Percentiles rank a stretch among this genome's conserved stretches.
These are phyloP conservation scores for Lypha dubia DNA, from an alignment of 2,888 invertebrate genomes.

Conservation along the genomic window DNA sequence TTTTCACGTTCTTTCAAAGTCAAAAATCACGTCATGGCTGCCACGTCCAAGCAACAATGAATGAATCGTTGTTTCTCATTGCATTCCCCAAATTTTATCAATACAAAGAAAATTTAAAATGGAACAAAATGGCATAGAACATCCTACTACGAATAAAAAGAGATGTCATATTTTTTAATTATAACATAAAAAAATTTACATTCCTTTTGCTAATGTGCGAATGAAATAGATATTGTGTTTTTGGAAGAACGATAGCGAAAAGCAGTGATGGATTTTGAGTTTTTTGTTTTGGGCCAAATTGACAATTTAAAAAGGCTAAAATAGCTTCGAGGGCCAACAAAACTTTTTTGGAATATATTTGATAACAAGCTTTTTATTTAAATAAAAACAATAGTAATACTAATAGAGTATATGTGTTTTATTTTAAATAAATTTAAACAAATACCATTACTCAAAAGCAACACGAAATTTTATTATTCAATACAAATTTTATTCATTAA, in stretches of 20 bases:
- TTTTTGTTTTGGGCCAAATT: too few species aligned
- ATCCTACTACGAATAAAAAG: constrained; percentile 27
- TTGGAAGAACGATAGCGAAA: neutral
- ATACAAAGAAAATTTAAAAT: constrained; percentile 62
- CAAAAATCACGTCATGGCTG: constrained; percentile 83
- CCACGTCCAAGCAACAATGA: constrained; percentile 84
- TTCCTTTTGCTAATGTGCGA: neutral
- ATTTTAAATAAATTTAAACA: too few species aligned
- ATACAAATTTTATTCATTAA: too few species aligned
- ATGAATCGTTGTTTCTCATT: constrained; percentile 81
- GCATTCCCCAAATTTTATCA: constrained; percentile 73
- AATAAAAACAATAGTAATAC: too few species aligned
- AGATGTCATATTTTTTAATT: constrained; percentile 35
- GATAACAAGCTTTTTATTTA: too few species aligned
- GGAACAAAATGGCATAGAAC: constrained; percentile 46
- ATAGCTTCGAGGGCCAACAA: too few species aligned
- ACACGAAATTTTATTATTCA: too few species aligned
- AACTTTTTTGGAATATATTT: too few species aligned
- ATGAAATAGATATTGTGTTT: constrained; percentile 13
- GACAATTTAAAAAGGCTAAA: too few species aligned
- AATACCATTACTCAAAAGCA: too few species aligned
- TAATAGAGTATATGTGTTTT: too few species aligned
- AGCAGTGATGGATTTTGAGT: too few species aligned
- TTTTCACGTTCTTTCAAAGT: constrained; percentile 76
- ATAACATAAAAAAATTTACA: neutral